phyloP scores from a whole-genome alignment of 2,888 invertebrate species.

The Brenthis ino region DNA sequence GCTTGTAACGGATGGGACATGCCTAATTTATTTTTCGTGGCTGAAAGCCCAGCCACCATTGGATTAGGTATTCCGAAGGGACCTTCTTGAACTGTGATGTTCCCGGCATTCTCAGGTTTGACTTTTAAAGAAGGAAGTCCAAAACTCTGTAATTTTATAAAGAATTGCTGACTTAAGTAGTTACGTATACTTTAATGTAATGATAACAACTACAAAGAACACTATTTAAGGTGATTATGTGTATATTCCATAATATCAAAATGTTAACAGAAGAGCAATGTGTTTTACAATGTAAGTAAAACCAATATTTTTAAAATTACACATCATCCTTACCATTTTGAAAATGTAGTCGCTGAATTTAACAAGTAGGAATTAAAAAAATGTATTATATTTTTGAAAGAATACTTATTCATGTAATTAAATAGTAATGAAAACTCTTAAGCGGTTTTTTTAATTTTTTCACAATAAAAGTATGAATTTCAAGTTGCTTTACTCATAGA shows the following conservation, averaged over 20 bases:
- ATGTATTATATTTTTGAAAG: no score
- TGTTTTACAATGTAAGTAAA: not conserved
- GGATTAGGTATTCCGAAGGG: constrained; percentile 85
- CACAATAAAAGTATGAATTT: no score
- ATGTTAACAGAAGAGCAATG: no score
- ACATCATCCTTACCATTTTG: not conserved
- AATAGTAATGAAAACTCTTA: no score
- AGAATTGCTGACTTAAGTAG: not conserved
- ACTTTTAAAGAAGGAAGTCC: constrained; percentile 84
- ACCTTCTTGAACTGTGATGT: constrained; percentile 76
- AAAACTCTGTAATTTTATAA: constrained; percentile 82
- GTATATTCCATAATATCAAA: no score
- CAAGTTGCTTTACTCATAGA: not conserved
- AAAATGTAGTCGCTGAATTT: not conserved
- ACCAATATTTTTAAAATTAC: not conserved
- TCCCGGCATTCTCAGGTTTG: constrained; percentile 73
- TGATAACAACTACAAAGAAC: no score
- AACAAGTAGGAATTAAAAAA: no score
- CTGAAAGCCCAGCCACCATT: constrained; percentile 82
- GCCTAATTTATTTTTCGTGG: constrained; percentile 77
- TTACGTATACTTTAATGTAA: not conserved
- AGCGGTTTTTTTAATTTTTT: no score
- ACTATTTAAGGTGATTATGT: no score
- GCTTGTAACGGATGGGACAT: constrained; percentile 85
- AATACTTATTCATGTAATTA: no score